Base-by-base conservation (phyloP, 2,888 invertebrate species). In the Leptopterna dolabrata region DNA sequence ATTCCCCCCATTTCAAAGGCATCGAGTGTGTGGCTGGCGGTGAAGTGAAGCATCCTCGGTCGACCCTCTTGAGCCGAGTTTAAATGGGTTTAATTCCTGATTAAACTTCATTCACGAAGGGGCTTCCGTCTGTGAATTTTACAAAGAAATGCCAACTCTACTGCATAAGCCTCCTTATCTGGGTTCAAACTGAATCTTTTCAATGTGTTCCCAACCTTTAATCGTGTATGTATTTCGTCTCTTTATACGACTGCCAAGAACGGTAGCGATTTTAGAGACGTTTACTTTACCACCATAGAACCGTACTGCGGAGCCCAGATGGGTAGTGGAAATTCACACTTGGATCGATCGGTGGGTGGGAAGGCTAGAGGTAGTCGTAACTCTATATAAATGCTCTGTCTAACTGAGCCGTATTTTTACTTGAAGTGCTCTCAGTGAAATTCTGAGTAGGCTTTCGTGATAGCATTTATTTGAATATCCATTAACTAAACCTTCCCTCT, bases 31-130 rank as follows among this genome's bases (percentile, higher is more conserved):
- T 63, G 81, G 45, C 24, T 45, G 43, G 24, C 55, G 81, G 63
- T 63, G 51, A 43, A 30, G 27, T 45, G 43, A 41, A 47, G 47
- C 27, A 55, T 19, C 41, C 81, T 82, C 55, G 27, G 14, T 29
- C 55, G 29, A 30, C 63, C 81, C 81, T 24, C 78, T 36, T 82
- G 55, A 82, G 81, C 41, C 81, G 81, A 82, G 81, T 82, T 82
- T 82, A 82, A 82, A 82, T 82, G 81, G 81, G 81, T 55, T 55
- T 82, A 82, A 82, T 82, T 82, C 41, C 55, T 82, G 81, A 82
- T 82, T 82, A 82, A 82, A 82, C 81, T 82, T 55, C 55, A 82
- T 51, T 82, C 81, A 16, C 24, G 55, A 51, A 29, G 27, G 24
- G 78, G 73, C 2, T 30, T 41, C 70, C 47, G 47, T 47, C 47